phyloP scores from a whole-genome alignment of 2,113 vertebrate species.

The Enhydra lutris region DNA sequence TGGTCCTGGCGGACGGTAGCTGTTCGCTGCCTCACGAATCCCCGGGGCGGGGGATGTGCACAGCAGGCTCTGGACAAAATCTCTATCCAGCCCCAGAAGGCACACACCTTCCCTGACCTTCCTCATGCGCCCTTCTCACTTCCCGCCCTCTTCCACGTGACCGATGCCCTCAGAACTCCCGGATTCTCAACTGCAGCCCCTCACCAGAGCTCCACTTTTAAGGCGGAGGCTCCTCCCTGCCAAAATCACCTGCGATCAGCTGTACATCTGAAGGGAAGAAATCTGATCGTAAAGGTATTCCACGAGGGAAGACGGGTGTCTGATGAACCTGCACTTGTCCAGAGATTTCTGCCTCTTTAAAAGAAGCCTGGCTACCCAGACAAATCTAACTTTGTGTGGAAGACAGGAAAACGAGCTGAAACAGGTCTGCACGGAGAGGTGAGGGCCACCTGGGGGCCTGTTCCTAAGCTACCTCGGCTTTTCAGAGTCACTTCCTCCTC shows the following conservation, averaged over 20 bases:
- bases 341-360: not conserved
- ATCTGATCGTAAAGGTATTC: not conserved
- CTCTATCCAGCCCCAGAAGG: rapidly evolving
- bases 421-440: too few species aligned
- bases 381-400: not conserved
- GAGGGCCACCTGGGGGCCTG: not conserved
- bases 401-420: not conserved
- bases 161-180: not conserved
- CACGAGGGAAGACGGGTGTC: not conserved
- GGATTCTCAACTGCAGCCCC: not conserved
- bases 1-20: rapidly evolving
- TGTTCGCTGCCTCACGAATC: rapidly evolving
- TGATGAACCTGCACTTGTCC: not conserved
- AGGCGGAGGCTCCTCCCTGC: not conserved
- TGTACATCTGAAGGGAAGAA: not conserved
- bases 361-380: not conserved
- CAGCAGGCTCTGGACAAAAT: not conserved
- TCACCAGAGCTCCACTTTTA: not conserved
- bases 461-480: not conserved
- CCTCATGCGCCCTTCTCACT: rapidly evolving
- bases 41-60: not conserved
- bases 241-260: not conserved
- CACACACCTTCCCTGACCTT: not conserved
- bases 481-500: not conserved
- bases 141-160: not conserved